phyloP scores from a whole-genome alignment of 37 sponge, comb jelly and placozoan genomes.

The Mnemiopsis leidyi region DNA sequence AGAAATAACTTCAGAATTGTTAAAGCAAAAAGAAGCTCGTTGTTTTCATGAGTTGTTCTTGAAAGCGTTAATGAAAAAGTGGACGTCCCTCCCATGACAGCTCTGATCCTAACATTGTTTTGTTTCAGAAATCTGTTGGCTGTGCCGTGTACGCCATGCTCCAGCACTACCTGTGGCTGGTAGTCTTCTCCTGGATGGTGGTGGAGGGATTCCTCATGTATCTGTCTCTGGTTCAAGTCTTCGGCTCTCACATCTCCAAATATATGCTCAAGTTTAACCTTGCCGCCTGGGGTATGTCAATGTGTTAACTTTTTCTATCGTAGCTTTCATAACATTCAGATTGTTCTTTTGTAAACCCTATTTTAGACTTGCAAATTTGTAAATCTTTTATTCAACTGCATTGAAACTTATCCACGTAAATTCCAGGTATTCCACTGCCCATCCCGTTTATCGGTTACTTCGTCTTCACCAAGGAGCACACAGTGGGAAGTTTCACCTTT shows the following conservation, averaged over 20 bases:
- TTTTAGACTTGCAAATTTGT: too few relatives aligned
- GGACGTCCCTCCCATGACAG: too few relatives aligned
- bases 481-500: slow-evolving; percentile 10
- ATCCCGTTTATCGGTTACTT: slow-evolving; percentile 52
- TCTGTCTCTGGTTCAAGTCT: slow-evolving; percentile 60
- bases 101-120: too few relatives aligned
- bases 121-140: background rate
- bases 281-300: slow-evolving; percentile 63
- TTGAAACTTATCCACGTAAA: too few relatives aligned
- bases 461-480: slow-evolving; percentile 19
- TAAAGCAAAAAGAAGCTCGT: too few relatives aligned
- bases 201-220: slow-evolving; percentile 61
- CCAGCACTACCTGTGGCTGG: slow-evolving; percentile 64
- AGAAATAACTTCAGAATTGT: too few relatives aligned
- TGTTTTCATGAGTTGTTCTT: too few relatives aligned
- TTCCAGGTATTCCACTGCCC: slow-evolving; percentile 31
- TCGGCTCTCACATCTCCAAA: slow-evolving; percentile 65
- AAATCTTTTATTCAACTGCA: too few relatives aligned
- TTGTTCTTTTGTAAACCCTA: too few relatives aligned
- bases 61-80: too few relatives aligned
- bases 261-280: slow-evolving; percentile 65
- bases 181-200: slow-evolving; percentile 61
- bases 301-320: too few relatives aligned
- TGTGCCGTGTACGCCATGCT: slow-evolving; percentile 60
- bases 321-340: too few relatives aligned